Conservation (phyloP, 2,797 vertebrate genomes). For the Hydrolagus colliei region DNA sequence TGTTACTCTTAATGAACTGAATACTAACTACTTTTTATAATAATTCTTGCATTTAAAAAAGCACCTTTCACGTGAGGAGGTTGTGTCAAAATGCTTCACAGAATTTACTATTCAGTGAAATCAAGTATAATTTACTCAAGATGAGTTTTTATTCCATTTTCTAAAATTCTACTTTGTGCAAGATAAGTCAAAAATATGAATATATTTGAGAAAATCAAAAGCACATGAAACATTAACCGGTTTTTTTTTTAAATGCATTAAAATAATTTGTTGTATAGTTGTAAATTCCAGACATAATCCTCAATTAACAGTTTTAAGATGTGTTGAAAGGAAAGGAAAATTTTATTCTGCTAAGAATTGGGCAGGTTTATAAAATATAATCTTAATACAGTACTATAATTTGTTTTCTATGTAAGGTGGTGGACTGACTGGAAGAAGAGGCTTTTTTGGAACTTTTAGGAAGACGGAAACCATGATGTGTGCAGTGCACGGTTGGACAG, state of each 20-base stretch:
- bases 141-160: background rate
- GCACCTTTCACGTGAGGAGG: too few relatives aligned
- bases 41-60: background rate
- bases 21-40: background rate
- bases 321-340: background rate
- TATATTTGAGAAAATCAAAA: background rate
- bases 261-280: background rate
- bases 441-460: constrained; percentile 67
- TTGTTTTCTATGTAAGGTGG: constrained; percentile 61
- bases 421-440: constrained; percentile 89
- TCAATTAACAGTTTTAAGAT: background rate
- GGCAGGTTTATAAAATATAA: too few relatives aligned
- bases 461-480: constrained; percentile 96
- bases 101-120: too few relatives aligned
- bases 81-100: too few relatives aligned
- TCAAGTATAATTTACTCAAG: too few relatives aligned
- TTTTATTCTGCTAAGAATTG: too few relatives aligned
- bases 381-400: background rate
- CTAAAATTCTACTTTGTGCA: too few relatives aligned
- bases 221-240: background rate
- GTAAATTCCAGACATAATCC: too few relatives aligned
- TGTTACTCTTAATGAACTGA: background rate
- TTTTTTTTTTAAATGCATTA: too few relatives aligned
- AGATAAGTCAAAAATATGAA: background rate
- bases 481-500: constrained; percentile 90